These are phyloP conservation scores for Felis chaus DNA, from an alignment of 2,113 vertebrate genomes.

Conservation along the genomic window DNA sequence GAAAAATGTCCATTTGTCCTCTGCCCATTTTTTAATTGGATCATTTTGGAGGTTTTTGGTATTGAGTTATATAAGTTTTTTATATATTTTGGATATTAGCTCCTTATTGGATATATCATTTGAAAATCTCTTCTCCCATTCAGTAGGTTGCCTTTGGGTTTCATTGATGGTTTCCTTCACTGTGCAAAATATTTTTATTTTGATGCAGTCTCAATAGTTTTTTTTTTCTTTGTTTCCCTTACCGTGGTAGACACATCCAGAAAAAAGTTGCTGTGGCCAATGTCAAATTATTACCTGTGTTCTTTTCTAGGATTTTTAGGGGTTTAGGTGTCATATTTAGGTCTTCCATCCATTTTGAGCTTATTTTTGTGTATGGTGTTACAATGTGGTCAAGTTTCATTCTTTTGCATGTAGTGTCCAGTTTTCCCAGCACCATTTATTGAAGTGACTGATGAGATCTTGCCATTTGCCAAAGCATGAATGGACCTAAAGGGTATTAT, in stretches of 20 bases:
- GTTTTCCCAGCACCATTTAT: not conserved
- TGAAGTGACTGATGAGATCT: not conserved
- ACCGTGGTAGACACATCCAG: not conserved
- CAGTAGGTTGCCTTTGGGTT: not conserved
- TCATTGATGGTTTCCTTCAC: not conserved
- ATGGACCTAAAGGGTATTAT: not conserved
- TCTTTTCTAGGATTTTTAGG: not conserved
- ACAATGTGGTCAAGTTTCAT: not conserved
- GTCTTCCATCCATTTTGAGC: not conserved
- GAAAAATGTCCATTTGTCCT: not conserved
- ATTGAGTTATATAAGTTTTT: not conserved
- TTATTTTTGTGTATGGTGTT: not conserved
- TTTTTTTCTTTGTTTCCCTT: not conserved
- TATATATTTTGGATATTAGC: not conserved
- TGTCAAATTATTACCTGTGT: not conserved
- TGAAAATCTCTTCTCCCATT: not conserved
- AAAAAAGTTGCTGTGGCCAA: not conserved
- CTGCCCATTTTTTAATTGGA: not conserved
- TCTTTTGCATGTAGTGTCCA: not conserved
- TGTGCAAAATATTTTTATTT: not conserved
- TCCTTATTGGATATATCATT: not conserved
- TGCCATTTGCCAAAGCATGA: not conserved
- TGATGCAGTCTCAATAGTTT: not conserved
- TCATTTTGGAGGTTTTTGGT: not conserved
- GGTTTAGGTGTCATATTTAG: not conserved